A percentile compares a stretch with the other conserved stretches of the same genome.
Evolutionary conservation across 2,797 vertebrate genomes (phyloP).

Genomic region (Amblyraja radiata): DNA sequence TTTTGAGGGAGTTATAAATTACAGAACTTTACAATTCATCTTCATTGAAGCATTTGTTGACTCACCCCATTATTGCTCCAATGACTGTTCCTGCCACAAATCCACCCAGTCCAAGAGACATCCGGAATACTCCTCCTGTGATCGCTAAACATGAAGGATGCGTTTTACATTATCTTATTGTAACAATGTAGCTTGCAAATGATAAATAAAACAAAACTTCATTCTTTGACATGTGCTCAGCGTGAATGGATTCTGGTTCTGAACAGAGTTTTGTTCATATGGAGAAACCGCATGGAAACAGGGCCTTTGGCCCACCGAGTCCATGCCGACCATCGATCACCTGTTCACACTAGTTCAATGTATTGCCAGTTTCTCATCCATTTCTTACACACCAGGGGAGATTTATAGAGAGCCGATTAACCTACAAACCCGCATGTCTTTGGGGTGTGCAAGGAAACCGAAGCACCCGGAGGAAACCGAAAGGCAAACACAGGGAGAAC

Average conservation of each 20-base stretch:
- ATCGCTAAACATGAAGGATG: conserved; percentile 58
- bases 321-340: too few relatives aligned
- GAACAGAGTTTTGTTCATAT: too few relatives aligned
- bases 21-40: neutral
- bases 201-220: neutral
- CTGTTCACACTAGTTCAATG: too few relatives aligned
- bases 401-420: too few relatives aligned
- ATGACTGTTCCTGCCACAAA: conserved; percentile 69
- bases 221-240: neutral
- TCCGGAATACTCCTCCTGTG: conserved; percentile 78
- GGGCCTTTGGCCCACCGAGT: too few relatives aligned
- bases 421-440: too few relatives aligned
- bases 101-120: conserved; percentile 75
- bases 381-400: too few relatives aligned
- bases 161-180: neutral
- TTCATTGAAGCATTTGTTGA: conserved; percentile 27
- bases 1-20: neutral
- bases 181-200: neutral
- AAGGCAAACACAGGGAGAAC: too few relatives aligned
- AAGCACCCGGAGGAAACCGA: too few relatives aligned
- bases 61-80: conserved; percentile 77
- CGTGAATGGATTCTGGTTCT: neutral
- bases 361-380: too few relatives aligned
- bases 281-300: too few relatives aligned
- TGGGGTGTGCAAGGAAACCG: too few relatives aligned